Conservation (phyloP, 2,113 vertebrate genomes). For the Brachionichthys hirsutus region DNA sequence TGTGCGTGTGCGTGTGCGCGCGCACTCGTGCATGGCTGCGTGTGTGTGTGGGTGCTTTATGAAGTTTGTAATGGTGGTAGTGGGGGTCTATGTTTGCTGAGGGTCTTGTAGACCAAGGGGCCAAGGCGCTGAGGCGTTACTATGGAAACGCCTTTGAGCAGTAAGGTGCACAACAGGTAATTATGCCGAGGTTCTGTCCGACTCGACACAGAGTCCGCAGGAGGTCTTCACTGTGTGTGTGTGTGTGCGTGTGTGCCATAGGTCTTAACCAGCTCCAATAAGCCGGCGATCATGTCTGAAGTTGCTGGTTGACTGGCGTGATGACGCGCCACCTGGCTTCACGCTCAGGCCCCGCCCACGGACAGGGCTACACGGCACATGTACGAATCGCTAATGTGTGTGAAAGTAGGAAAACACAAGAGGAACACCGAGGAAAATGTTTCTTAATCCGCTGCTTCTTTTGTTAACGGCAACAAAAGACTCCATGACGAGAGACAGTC, state of each 20-base stretch:
- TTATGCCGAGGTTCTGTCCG: conserved; percentile 56
- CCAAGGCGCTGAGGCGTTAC: conserved; percentile 64
- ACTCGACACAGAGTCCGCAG: conserved; percentile 48
- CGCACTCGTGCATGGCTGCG: conserved; percentile 6
- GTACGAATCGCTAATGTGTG: not conserved
- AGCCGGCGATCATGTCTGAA: conserved; percentile 59
- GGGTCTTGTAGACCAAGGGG: conserved; percentile 67
- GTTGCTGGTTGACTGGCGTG: conserved; percentile 23
- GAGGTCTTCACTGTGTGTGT: conserved; percentile 39
- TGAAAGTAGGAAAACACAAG: conserved; percentile 6
- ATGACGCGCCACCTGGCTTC: conserved; percentile 14
- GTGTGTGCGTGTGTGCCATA: conserved; percentile 20
- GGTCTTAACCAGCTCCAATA: conserved; percentile 67
- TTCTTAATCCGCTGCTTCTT: conserved; percentile 9
- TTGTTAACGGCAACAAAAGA: not conserved
- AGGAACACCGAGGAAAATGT: not conserved
- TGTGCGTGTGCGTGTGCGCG: no score
- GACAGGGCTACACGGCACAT: not conserved
- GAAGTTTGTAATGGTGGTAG: conserved; percentile 48
- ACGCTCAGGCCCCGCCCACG: conserved; percentile 1
- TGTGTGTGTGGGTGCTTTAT: conserved; percentile 39
- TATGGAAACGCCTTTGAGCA: conserved; percentile 75
- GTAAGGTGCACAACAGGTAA: conserved; percentile 76
- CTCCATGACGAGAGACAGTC: not conserved
- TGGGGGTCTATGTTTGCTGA: conserved; percentile 65